Evolutionary conservation across 2,888 invertebrate genomes (phyloP).

Genomic region (Belgica antarctica): DNA sequence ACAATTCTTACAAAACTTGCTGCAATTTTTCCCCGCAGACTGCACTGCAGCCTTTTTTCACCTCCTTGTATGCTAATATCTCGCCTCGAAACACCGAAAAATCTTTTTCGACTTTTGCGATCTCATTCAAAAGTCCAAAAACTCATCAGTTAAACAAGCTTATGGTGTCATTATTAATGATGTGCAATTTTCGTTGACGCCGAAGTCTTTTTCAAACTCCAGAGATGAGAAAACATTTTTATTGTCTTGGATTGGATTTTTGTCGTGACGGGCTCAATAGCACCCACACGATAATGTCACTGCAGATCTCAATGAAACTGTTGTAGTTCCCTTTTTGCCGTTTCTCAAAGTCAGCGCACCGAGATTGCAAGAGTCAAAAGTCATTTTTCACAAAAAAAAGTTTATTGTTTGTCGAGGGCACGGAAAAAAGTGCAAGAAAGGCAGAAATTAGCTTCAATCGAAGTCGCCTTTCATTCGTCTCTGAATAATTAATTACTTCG

Average conservation of each 20-base stretch:
- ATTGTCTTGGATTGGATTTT: conserved; percentile 29
- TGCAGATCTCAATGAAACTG: conserved; percentile 20
- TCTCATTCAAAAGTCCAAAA: neutral
- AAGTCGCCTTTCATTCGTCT: no score
- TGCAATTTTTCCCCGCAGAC: no score
- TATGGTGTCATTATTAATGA: conserved; percentile 38
- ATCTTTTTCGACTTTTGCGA: neutral
- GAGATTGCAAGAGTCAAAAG: conserved; percentile 12
- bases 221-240: neutral
- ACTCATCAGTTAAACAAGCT: neutral
- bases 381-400: conserved; percentile 7
- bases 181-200: conserved; percentile 39
- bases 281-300: conserved; percentile 19
- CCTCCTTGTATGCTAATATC: neutral
- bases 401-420: no score
- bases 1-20: no score
- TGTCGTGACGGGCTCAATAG: conserved; percentile 7
- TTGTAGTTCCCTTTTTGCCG: conserved; percentile 3
- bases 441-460: conserved; percentile 1
- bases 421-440: neutral
- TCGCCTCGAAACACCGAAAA: neutral
- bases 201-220: neutral
- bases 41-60: no score
- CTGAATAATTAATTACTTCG: conserved; percentile 34
- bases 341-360: neutral